A percentile compares a stretch with the other conserved stretches of the same genome.
Conservation (phyloP, 1,140 invertebrate species). For the Zaprionus gabonicus region DNA sequence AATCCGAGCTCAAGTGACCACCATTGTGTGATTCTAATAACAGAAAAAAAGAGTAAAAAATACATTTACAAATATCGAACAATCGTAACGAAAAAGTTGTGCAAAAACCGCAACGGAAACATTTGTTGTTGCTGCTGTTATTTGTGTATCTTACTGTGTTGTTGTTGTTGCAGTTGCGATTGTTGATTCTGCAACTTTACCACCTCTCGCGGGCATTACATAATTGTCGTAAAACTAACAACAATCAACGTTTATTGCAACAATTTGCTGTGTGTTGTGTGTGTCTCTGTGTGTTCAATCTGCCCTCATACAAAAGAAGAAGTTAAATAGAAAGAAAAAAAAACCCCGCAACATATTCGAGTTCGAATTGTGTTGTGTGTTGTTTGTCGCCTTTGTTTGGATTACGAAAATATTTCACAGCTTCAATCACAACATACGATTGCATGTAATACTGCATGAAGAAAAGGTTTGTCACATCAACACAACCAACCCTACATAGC, state of each 20-base stretch:
- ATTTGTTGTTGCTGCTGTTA: constrained; percentile 38
- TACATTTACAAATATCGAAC: constrained; percentile 33
- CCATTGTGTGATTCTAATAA: constrained; percentile 73
- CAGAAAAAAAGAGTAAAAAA: constrained; percentile 56
- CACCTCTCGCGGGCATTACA: constrained; percentile 62
- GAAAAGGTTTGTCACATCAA: constrained; percentile 57
- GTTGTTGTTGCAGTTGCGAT: constrained; percentile 37
- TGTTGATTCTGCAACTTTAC: constrained; percentile 75
- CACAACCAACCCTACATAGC: not conserved
- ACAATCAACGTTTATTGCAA: constrained; percentile 77
- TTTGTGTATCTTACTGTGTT: no score
- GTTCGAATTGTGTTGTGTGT: constrained; percentile 19
- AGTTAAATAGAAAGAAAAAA: constrained; percentile 30
- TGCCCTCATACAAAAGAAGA: constrained; percentile 27
- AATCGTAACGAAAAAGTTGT: constrained; percentile 43
- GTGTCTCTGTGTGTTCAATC: constrained; percentile 62
- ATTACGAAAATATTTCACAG: constrained; percentile 67
- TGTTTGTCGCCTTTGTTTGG: constrained; percentile 65
- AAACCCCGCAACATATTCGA: constrained; percentile 42
- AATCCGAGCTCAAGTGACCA: constrained; percentile 46
- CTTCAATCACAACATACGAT: constrained; percentile 31
- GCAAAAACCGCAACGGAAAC: constrained; percentile 65
- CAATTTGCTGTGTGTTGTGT: constrained; percentile 59
- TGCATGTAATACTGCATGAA: constrained; percentile 47
- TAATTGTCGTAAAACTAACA: constrained; percentile 77